These are phyloP conservation scores for Portevinia maculata DNA, from an alignment of 2,888 invertebrate species.

Conservation along the genomic window DNA sequence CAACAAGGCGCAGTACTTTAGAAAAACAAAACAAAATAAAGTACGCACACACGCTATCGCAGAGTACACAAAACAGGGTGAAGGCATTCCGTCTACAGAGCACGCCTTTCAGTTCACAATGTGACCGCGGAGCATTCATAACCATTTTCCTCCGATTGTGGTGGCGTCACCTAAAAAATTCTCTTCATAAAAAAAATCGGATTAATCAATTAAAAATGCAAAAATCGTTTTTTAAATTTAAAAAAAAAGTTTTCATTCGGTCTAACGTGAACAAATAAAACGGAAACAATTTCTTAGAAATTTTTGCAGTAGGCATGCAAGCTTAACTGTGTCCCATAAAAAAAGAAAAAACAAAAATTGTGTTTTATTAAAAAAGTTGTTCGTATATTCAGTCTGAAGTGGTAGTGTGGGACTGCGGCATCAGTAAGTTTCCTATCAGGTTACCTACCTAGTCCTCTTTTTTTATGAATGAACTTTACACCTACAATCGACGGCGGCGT, in stretches of 20 bases:
- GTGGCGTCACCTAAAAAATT: constrained; percentile 2
- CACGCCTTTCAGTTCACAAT: constrained; percentile 66
- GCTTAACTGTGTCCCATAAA: constrained; percentile 39
- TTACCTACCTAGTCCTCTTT: constrained; percentile 19
- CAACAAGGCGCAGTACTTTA: constrained; percentile 67
- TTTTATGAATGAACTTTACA: constrained; percentile 71
- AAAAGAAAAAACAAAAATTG: constrained; percentile 23
- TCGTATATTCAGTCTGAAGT: constrained; percentile 32
- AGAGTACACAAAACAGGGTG: constrained; percentile 44
- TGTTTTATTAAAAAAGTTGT: constrained; percentile 68
- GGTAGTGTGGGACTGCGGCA: constrained; percentile 11
- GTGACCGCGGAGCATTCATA: constrained; percentile 67
- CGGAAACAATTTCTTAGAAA: constrained; percentile 39
- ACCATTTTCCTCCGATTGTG: constrained; percentile 15
- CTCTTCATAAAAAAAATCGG: constrained; percentile 13
- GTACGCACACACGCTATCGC: constrained; percentile 57
- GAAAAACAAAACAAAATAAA: constrained; percentile 59
- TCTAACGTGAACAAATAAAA: constrained; percentile 26
- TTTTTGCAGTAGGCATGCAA: constrained; percentile 61
- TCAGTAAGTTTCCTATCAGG: constrained; percentile 50
- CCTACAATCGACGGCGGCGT: constrained; percentile 53
- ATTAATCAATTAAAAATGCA: constrained; percentile 43
- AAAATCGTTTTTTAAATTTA: neutral
- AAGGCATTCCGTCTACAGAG: constrained; percentile 63
- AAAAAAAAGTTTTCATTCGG: neutral